These are phyloP conservation scores for Agrilus biguttatus DNA, from an alignment of 2,888 invertebrate species.

Conservation along the genomic window DNA sequence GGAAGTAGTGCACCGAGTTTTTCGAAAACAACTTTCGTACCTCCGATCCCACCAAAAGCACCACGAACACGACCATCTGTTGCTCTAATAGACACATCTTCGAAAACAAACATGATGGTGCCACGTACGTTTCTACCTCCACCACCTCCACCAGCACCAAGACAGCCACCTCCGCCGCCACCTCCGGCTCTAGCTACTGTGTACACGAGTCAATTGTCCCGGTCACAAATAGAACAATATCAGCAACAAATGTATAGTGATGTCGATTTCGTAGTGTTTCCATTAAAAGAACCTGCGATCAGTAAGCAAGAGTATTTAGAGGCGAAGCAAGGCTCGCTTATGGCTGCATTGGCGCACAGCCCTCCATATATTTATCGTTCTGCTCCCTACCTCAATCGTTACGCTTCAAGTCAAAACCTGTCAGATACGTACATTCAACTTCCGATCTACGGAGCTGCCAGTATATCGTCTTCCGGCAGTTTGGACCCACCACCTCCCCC, in stretches of 20 bases:
- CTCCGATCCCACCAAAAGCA: constrained; percentile 29
- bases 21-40: constrained; percentile 32
- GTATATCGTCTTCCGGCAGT: constrained; percentile 47
- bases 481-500: constrained; percentile 49
- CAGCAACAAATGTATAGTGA: constrained; percentile 83
- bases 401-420: constrained; percentile 68
- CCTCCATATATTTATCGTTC: constrained; percentile 67
- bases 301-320: constrained; percentile 86
- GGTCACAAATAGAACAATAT: constrained; percentile 72
- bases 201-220: constrained; percentile 52
- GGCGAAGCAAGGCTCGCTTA: constrained; percentile 65
- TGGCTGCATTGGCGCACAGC: constrained; percentile 49
- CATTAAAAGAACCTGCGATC: constrained; percentile 75
- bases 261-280: constrained; percentile 84
- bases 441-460: constrained; percentile 53
- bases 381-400: constrained; percentile 66
- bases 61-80: constrained; percentile 33
- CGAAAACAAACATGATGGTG: constrained; percentile 34
- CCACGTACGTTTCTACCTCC: constrained; percentile 32
- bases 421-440: constrained; percentile 61
- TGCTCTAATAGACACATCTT: constrained; percentile 37
- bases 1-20: constrained; percentile 45
- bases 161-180: constrained; percentile 44
- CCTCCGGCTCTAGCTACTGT: constrained; percentile 57
- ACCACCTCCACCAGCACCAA: constrained; percentile 56